Percentiles rank a stretch among this genome's conserved stretches.
Evolutionary conservation across 2,113 vertebrate species (phyloP).

Genomic region (Embiotoca jacksoni): DNA sequence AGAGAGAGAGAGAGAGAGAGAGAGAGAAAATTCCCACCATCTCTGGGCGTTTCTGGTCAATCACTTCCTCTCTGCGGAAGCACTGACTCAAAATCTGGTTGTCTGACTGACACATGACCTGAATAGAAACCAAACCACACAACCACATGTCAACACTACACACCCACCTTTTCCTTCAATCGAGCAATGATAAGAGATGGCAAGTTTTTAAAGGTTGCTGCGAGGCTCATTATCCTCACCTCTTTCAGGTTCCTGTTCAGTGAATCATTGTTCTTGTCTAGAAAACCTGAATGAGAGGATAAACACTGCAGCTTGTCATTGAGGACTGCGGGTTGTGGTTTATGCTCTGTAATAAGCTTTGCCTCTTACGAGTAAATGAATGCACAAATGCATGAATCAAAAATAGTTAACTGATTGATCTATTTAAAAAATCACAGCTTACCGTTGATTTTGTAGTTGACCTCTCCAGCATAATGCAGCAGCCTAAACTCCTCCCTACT

Average conservation of each 20-base stretch:
- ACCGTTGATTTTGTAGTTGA: slow-evolving; percentile 96
- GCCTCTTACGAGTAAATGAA: neutral
- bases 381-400: neutral
- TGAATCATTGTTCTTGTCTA: slow-evolving; percentile 98
- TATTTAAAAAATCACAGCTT: slow-evolving; percentile 21
- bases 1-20: neutral
- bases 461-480: slow-evolving; percentile 95
- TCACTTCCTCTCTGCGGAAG: slow-evolving; percentile 92
- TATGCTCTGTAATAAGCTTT: neutral
- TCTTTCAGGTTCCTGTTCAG: slow-evolving; percentile 97
- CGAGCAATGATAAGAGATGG: neutral
- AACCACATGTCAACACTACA: slow-evolving; percentile 52
- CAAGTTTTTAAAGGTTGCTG: slow-evolving; percentile 1
- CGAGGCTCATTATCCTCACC: slow-evolving; percentile 81
- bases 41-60: slow-evolving; percentile 94
- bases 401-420: slow-evolving; percentile 6
- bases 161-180: neutral
- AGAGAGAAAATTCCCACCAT: slow-evolving; percentile 83
- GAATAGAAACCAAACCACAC: slow-evolving; percentile 44
- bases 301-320: slow-evolving; percentile 1
- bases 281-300: slow-evolving; percentile 86
- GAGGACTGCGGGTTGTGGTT: slow-evolving; percentile 1
- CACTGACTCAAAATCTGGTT: slow-evolving; percentile 93
- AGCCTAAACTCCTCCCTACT: slow-evolving; percentile 95
- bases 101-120: slow-evolving; percentile 95